Evolutionary conservation across 1,140 invertebrate species (phyloP).

Genomic region (Conus ventricosus): DNA sequence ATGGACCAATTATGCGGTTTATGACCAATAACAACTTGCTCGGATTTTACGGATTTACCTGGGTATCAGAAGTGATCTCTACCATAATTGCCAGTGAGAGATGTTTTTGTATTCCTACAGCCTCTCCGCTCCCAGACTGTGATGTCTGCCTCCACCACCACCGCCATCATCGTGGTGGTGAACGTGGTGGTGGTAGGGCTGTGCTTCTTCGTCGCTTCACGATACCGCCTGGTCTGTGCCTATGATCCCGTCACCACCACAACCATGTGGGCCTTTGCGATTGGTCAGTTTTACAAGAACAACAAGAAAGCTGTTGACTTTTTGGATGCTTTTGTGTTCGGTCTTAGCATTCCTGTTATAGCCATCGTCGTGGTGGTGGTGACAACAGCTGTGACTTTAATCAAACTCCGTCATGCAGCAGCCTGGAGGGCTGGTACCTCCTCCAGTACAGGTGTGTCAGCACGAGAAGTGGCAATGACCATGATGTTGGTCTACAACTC

Average conservation of each 20-base stretch:
- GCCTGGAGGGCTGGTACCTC: not conserved
- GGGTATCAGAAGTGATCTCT: not conserved
- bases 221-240: slow-evolving; percentile 9
- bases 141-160: not conserved
- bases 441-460: not conserved
- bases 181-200: not conserved
- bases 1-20: not conserved
- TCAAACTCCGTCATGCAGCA: not conserved
- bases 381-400: not conserved
- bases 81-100: slow-evolving; percentile 28
- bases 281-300: not conserved
- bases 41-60: slow-evolving; percentile 11
- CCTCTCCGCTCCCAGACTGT: slow-evolving; percentile 16
- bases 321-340: not conserved
- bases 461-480: not conserved
- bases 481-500: not conserved
- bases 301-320: not conserved
- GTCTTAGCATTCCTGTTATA: not conserved
- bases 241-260: not conserved
- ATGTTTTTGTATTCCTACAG: slow-evolving; percentile 21
- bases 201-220: not conserved
- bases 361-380: not conserved
- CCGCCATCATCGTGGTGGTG: not conserved
- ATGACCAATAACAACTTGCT: not conserved
- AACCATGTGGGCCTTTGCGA: not conserved